phyloP scores from a whole-genome alignment of 2,888 invertebrate species.

The Papilio demoleus region DNA sequence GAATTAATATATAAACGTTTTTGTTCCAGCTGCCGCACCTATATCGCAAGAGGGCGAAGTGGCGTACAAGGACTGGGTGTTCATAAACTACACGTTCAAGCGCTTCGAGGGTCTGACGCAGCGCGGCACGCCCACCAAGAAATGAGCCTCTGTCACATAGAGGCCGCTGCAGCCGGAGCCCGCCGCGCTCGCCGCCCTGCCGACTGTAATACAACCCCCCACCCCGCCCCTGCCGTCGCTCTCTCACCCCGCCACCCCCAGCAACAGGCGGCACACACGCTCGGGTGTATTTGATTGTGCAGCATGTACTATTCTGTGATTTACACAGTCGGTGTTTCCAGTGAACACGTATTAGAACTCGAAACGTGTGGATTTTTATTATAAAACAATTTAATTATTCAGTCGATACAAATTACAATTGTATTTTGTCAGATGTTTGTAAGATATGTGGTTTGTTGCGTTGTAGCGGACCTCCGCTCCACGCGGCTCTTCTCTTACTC shows the following conservation, averaged over 20 bases:
- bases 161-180: constrained; percentile 29
- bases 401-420: constrained; percentile 1
- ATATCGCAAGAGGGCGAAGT: constrained; percentile 95
- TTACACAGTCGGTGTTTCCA: neutral
- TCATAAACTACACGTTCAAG: constrained; percentile 99
- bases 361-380: constrained; percentile 5
- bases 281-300: constrained; percentile 8
- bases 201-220: neutral
- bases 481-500: too few relatives aligned
- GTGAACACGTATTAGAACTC: neutral
- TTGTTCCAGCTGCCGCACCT: constrained; percentile 90
- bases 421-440: constrained; percentile 9
- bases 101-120: constrained; percentile 99
- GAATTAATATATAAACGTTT: too few relatives aligned
- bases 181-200: neutral
- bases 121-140: constrained; percentile 92
- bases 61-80: constrained; percentile 99
- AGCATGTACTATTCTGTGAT: constrained; percentile 24
- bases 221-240: neutral
- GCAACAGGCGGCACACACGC: neutral
- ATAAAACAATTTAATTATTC: neutral
- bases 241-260: neutral
- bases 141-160: constrained; percentile 75
- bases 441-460: constrained; percentile 6
- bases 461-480: neutral